Percentiles rank a stretch among this genome's conserved stretches.
Evolutionary conservation across 2,888 invertebrate genomes (phyloP).

Genomic region (Orthosia incerta): DNA sequence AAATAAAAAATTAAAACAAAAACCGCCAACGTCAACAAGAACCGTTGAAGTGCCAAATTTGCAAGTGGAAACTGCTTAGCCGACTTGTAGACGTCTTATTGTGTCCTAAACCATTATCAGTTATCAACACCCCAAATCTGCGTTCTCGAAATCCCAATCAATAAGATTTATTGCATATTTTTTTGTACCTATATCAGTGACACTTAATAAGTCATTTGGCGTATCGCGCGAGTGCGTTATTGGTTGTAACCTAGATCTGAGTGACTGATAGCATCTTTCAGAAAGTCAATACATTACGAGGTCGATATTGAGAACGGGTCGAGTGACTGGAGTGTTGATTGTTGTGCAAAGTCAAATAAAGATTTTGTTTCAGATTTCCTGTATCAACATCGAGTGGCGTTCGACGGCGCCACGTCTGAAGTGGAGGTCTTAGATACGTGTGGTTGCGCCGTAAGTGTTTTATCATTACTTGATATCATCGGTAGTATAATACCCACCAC

Average conservation of each 20-base stretch:
- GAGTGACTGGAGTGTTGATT: constrained; percentile 55
- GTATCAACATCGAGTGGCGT: constrained; percentile 94
- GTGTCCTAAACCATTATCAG: background rate
- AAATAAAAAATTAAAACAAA: constrained; percentile 12
- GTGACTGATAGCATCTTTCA: constrained; percentile 78
- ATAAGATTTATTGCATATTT: constrained; percentile 58
- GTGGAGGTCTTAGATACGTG: constrained; percentile 95
- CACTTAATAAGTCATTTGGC: constrained; percentile 72
- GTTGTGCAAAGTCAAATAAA: constrained; percentile 62
- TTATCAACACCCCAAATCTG: constrained; percentile 57
- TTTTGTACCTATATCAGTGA: constrained; percentile 57
- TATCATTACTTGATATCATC: constrained; percentile 48
- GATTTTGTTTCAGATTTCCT: constrained; percentile 92
- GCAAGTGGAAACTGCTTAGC: background rate
- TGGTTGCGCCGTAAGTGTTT: constrained; percentile 93
- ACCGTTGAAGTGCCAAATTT: background rate
- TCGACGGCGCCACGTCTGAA: constrained; percentile 94
- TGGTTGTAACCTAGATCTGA: constrained; percentile 79
- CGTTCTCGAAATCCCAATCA: constrained; percentile 53
- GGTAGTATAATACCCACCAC: constrained; percentile 49
- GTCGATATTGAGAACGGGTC: constrained; percentile 63
- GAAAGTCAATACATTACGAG: constrained; percentile 71
- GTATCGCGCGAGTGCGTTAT: constrained; percentile 70
- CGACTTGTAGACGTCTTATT: background rate
- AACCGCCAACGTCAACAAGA: background rate